Base-by-base conservation (phyloP, 2,888 invertebrate species). In the Tiliacea citrago region DNA sequence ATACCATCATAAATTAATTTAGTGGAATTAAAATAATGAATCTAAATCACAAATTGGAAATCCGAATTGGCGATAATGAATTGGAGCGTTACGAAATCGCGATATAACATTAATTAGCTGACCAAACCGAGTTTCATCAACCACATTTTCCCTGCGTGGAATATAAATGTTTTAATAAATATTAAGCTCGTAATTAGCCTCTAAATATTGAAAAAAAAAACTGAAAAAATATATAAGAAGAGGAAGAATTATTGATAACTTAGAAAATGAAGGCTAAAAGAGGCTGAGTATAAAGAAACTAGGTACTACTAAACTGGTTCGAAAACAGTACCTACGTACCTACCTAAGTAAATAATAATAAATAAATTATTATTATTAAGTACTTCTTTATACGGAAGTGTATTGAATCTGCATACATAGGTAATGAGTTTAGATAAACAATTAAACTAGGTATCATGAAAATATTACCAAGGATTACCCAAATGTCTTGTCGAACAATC, bases 71-170 rank as follows among this genome's bases (percentile, higher is more conserved):
- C 21, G 57, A 61, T 49, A 83, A 61, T 71, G 57, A 68, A 72
- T 83, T 68, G 60, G 76, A 72, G 49, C 73, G 55, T 68, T 58
- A 75, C 69, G 21, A 63, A 84, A 74, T 71, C 61, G 58, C 65
- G 39, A 71, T 63, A 72, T 45, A 70, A 66, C 65, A 73, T 73
- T 75, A 80, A 84, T 84, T 80, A 84, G 58, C 63, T 69, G 67
- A 84, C 71, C 79, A 29, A 79, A 71, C 42, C 16, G 49, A 79
- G 9, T 69, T 69, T 45, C 63, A 68, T 79, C 63, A 39, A 73
- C 81, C 73, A 67, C 75, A 80, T 24, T 61, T 51, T 60, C 49
- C 51, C 51, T 10, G 51, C 13, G 29, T 1, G 9, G 35, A 67
- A 77, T 69, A 49, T 49, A n/a, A 57, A 51, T 62, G 45, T 29